phyloP scores from a whole-genome alignment of 2,113 vertebrate species.

The Calyptomena viridis region DNA sequence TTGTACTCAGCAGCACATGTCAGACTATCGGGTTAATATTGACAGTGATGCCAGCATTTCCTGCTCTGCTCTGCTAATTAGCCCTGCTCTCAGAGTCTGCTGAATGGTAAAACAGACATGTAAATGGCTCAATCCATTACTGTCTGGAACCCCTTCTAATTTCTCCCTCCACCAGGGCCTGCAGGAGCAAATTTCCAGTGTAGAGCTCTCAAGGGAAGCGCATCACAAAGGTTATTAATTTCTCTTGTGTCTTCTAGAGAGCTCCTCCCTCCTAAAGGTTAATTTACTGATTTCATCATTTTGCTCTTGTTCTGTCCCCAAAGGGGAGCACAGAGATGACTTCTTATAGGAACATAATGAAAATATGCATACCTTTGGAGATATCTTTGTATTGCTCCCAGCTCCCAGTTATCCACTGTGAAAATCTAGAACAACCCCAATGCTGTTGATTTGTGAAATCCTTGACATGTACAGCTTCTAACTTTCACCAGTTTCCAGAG shows the following conservation, averaged over 20 bases:
- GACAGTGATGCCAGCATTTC: not conserved
- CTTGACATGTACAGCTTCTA: not conserved
- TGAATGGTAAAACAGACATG: not conserved
- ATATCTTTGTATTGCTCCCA: not conserved
- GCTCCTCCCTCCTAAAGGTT: not conserved
- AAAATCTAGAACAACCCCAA: not conserved
- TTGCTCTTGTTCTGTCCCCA: not conserved
- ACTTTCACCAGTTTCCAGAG: not conserved
- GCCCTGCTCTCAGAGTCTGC: not conserved
- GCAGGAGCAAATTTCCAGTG: not conserved
- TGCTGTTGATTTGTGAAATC: not conserved
- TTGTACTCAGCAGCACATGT: not conserved
- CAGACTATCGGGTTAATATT: not conserved
- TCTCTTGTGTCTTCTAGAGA: not conserved
- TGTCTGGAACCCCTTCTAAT: not conserved
- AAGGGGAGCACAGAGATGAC: not conserved
- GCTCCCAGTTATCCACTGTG: not conserved
- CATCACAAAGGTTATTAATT: not conserved
- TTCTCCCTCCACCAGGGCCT: not conserved
- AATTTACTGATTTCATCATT: not conserved
- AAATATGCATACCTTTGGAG: constrained; percentile 9
- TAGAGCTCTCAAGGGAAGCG: not conserved
- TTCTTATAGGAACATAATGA: constrained; percentile 1
- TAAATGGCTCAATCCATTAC: not conserved
- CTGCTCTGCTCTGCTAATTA: not conserved